Evolutionary conservation across 1,140 invertebrate genomes (phyloP).

Genomic region (Cecropterus lyciades): DNA sequence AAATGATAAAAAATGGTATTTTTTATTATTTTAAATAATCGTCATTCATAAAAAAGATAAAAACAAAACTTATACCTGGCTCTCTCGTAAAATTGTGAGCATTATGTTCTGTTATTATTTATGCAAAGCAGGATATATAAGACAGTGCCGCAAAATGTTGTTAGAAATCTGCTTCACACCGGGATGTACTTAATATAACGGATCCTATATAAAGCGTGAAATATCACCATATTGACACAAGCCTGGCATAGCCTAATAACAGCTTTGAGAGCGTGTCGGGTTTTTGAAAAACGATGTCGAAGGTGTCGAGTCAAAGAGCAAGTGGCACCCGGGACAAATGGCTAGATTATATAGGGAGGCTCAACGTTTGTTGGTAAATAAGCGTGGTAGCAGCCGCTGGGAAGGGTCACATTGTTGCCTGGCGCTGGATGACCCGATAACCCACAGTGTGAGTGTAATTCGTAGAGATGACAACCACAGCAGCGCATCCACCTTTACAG

Average conservation of each 20-base stretch:
- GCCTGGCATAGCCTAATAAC: slow-evolving; percentile 13
- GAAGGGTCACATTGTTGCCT: slow-evolving; percentile 26
- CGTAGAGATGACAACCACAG: slow-evolving; percentile 31
- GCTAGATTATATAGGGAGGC: slow-evolving; percentile 39
- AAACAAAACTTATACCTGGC: too few species aligned
- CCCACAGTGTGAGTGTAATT: slow-evolving; percentile 35
- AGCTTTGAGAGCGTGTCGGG: slow-evolving; percentile 7
- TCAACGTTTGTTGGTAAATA: slow-evolving; percentile 55
- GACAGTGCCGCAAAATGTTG: not conserved
- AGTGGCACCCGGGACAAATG: slow-evolving; percentile 39
- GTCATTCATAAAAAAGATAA: too few species aligned
- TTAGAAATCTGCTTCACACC: not conserved
- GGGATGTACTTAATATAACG: not conserved
- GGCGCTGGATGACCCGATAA: slow-evolving; percentile 26
- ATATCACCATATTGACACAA: slow-evolving; percentile 20
- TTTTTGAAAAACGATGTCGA: slow-evolving; percentile 54
- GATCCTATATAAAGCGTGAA: slow-evolving; percentile 5
- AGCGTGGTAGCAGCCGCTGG: slow-evolving; percentile 48
- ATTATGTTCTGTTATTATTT: too few species aligned
- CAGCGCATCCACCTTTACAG: slow-evolving; percentile 14
- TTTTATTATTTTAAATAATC: too few species aligned
- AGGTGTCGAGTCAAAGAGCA: slow-evolving; percentile 58
- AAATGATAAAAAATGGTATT: too few species aligned
- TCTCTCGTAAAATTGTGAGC: too few species aligned
- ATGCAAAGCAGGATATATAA: too few species aligned